Base-by-base conservation (phyloP, 2,113 vertebrate genomes). In the Hemiprocne comata region DNA sequence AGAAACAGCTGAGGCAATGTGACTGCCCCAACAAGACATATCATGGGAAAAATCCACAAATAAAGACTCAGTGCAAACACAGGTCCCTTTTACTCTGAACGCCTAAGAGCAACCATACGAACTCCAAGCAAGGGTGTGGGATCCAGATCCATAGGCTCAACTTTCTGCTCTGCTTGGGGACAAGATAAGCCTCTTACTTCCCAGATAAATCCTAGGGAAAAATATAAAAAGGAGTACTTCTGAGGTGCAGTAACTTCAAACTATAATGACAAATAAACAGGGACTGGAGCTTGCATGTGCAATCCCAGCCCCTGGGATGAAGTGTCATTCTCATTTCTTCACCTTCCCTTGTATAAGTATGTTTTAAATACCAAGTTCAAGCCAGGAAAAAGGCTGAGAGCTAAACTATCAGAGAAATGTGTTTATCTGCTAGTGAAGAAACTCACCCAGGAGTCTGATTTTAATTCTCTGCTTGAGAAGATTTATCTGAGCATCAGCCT, bases 391-490 rank as follows among this genome's bases (percentile, higher is more conserved):
- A 85, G 65, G 44, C 50, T 85, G 21, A 93, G 58, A 31, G 38
- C 7, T 14, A 65, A 95, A 61, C 48, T 60, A 64, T 38, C 24
- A 73, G 44, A 88, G 34, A 78, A 78, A 55, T 19, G 16, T 48
- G 10, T 65, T 65, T 91, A 67, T 87, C 73, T 87, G 57, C 65
- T 13, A 89, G 34, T 65, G 29, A 85, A 3, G 3, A 89, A 93
- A 87, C 40, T 94, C 78, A 85, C 48, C 11, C 44, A 73, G 57
- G 34, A 89, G 17, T 65, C 57, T 65, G 44, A 91, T 72, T 95
- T 91, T 94, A 93, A 87, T 79, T 78, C 40, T n/a, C 53, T 89
- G 64, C 44, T 88, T 77, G 44, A 87, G 29, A 94, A 85, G 66
- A 55, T 87, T 82, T 90, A 87, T 82, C 82, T 90, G 20, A 79